Evolutionary conservation across 2,888 invertebrate species (phyloP), one percentile per base, ranked within the genome.

Genomic region (Tinea trinotella): DNA sequence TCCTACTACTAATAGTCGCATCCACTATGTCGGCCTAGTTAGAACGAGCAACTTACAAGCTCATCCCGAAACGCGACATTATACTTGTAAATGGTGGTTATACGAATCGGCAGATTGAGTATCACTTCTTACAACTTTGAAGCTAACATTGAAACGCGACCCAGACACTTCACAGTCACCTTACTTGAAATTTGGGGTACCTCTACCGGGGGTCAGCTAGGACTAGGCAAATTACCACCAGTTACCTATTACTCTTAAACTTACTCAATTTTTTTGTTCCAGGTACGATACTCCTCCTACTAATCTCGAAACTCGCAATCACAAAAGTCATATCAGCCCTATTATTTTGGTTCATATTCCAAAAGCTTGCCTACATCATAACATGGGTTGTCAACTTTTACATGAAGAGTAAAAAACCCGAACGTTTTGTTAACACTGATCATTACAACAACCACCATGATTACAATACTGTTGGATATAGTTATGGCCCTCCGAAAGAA

Each of bases 381-480:
- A 83, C 80, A 0, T 40, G 83, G 0, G 56, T 80, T 5, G 64
- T 84, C n/a, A 78, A 71, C 55, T 71, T 76, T 58, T 72, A 74
- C 59, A 66, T 84, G 68, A 79, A 71, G 61, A 69, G 60, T 59
- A 71, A 71, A 57, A 50, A 61, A 30, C 48, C 34, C 12, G 48
- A 46, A 18, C 6, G 50, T n/a, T 50, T 50, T 15, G 50, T 50
- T 5, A 50, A 50, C 13, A 10, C 24, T 15, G 24, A 22, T 10
- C 2, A 50, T 50, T 48, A 15, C 18, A 48, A 48, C 18, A 48
- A 48, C 19, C 24, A 24, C 24, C 65, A 70, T 3, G 78, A 78
- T 3, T 84, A 84, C 55, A 81, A 84, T 54, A 84, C 83, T 0
- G 62, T 84, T 0, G 81, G 84, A 1, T 84, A 83, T 59, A 82